phyloP scores from a whole-genome alignment of 2,113 vertebrate genomes.

The Gavia stellata region DNA sequence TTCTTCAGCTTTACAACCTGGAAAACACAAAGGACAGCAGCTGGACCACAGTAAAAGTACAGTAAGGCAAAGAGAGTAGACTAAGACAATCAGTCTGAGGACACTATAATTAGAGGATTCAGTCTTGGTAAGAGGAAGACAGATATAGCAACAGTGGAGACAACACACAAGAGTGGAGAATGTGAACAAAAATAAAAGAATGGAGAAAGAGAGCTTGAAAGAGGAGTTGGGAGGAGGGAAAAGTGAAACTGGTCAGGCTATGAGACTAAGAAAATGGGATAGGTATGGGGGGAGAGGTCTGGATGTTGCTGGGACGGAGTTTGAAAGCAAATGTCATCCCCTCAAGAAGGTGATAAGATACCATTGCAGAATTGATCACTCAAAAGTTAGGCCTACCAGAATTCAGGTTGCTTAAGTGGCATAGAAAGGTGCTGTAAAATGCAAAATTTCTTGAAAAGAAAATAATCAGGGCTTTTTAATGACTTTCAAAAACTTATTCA shows the following conservation, averaged over 20 bases:
- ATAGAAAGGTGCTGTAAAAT: not conserved
- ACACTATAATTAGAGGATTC: not conserved
- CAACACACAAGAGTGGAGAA: not conserved
- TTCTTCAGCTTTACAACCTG: constrained; percentile 5
- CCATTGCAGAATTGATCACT: not conserved
- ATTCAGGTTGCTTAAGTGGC: not conserved
- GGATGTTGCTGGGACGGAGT: not conserved
- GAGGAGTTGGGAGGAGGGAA: not conserved
- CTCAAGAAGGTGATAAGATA: not conserved
- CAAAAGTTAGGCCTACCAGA: not conserved
- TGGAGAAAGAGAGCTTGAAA: not conserved
- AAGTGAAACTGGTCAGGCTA: not conserved
- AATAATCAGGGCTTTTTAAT: not conserved
- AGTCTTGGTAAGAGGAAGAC: not conserved
- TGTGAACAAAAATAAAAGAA: not conserved
- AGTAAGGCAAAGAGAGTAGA: not conserved
- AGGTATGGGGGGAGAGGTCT: not conserved
- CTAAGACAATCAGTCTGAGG: not conserved
- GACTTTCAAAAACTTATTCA: not conserved
- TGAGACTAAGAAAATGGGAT: not conserved
- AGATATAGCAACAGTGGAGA: not conserved
- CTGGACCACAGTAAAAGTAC: not conserved
- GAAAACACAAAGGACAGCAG: not conserved
- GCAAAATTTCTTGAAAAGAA: not conserved
- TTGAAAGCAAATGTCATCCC: not conserved